phyloP scores from a whole-genome alignment of 1,140 invertebrate genomes.

The Adoxophyes honmai region DNA sequence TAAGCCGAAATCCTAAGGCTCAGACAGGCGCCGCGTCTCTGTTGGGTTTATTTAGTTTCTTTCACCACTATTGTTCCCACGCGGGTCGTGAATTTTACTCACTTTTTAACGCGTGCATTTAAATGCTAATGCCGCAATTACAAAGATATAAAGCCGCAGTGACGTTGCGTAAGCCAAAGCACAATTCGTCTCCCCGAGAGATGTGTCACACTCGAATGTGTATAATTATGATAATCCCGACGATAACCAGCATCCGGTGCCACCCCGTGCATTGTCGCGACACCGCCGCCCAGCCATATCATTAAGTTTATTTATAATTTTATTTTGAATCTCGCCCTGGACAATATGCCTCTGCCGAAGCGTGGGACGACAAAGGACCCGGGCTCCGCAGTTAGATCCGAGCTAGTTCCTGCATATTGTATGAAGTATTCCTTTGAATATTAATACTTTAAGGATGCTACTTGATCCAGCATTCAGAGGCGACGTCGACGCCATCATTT shows the following conservation, averaged over 20 bases:
- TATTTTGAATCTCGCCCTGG: constrained; percentile 17
- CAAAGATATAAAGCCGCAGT: neutral
- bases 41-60: no score
- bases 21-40: no score
- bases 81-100: no score
- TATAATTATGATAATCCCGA: constrained; percentile 33
- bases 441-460: neutral
- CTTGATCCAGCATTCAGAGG: neutral
- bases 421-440: neutral
- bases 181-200: neutral
- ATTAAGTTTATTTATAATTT: constrained; percentile 33
- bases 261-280: constrained; percentile 31
- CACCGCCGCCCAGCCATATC: constrained; percentile 18
- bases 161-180: neutral
- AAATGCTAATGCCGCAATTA: no score
- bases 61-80: no score
- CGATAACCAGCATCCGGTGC: constrained; percentile 33
- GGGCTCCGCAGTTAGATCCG: neutral
- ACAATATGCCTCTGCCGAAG: constrained; percentile 27
- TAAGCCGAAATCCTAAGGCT: no score
- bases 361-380: constrained; percentile 22
- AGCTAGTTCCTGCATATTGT: neutral
- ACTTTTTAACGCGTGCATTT: no score
- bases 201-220: neutral
- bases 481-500: neutral